phyloP scores from a whole-genome alignment of 2,888 invertebrate species.

The Drosophila niveifrons region DNA sequence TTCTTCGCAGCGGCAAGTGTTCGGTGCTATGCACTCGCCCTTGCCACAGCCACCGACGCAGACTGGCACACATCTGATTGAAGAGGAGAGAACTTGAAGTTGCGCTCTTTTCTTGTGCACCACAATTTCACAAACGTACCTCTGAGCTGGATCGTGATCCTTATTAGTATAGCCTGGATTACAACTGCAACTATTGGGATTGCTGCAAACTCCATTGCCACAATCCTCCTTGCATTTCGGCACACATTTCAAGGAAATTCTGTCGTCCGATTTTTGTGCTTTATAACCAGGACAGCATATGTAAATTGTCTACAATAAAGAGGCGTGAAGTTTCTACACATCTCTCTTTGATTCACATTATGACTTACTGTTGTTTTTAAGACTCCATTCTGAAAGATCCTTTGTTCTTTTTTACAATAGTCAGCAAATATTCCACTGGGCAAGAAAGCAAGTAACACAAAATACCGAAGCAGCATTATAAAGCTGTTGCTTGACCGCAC shows the following conservation, averaged over 20 bases:
- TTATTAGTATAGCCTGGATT: slow-evolving; percentile 8
- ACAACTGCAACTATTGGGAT: slow-evolving; percentile 12
- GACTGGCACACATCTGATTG: slow-evolving; percentile 27
- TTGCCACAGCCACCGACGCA: slow-evolving; percentile 12
- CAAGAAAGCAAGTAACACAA: neutral
- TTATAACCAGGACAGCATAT: no score
- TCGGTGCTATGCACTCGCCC: slow-evolving; percentile 14
- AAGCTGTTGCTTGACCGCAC: neutral
- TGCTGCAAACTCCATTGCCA: slow-evolving; percentile 4
- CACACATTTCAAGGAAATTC: neutral
- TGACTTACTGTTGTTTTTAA: neutral
- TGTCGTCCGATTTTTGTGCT: no score
- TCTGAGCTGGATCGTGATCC: neutral
- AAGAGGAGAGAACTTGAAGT: neutral
- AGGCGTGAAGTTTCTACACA: no score
- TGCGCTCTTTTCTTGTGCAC: neutral
- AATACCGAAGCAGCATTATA: slow-evolving; percentile 7
- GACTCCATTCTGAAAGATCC: neutral
- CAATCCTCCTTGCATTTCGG: slow-evolving; percentile 6
- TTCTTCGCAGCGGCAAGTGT: slow-evolving; percentile 7
- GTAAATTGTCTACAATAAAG: no score
- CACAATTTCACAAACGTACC: neutral
- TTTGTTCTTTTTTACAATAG: neutral
- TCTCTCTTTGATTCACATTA: neutral
- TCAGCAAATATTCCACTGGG: neutral